Base-by-base conservation (phyloP, 2,113 vertebrate species). In the Chaenocephalus aceratus region DNA sequence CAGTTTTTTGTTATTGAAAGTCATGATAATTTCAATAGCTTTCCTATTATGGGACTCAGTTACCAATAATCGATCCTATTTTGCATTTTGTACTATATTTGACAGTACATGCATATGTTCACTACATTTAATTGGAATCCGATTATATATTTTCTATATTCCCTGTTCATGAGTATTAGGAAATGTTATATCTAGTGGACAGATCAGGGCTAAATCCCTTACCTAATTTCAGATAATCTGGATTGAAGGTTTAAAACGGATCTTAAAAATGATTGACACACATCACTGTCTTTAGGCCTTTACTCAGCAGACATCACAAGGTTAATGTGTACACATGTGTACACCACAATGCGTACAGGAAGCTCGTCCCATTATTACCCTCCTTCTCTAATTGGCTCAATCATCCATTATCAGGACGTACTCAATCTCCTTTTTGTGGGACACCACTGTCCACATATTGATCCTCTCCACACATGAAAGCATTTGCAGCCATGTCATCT, bases 371-470 rank as follows among this genome's bases (percentile, higher is more conserved):
- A 72, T 63, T 73, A 58, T 36, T 45, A n/a, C 16, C 10, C 34
- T 64, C 12, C 26, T 16, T 68, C 64, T 64, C 16, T 79, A 80
- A 78, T 80, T 49, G 82, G 6, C 49, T 72, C 56, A 51, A 52
- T 67, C 65, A 48, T 15, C 72, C 86, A 82, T 84, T 80, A 59
- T 74, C 63, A 62, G 58, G 13, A 4, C 44, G 52, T 49, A n/a
- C 23, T 68, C 44, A 36, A 82, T 83, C 53, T 84, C 72, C 53
- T 46, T 75, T 73, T 65, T 87, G 74, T 64, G 76, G 59, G 60
- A 83, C 61, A 84, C 64, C 56, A 48, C 56, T 45, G 60, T 84
- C 80, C 69, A 75, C 62, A 63, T 80, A 82, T 80, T 66, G 85
- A 80, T 87, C 59, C 11, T 12, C 6, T 68, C 18, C 41, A 51